Evolutionary conservation across 2,888 invertebrate species (phyloP), one percentile per base, ranked within the genome.

Genomic region (Drosophila melanosoma): DNA sequence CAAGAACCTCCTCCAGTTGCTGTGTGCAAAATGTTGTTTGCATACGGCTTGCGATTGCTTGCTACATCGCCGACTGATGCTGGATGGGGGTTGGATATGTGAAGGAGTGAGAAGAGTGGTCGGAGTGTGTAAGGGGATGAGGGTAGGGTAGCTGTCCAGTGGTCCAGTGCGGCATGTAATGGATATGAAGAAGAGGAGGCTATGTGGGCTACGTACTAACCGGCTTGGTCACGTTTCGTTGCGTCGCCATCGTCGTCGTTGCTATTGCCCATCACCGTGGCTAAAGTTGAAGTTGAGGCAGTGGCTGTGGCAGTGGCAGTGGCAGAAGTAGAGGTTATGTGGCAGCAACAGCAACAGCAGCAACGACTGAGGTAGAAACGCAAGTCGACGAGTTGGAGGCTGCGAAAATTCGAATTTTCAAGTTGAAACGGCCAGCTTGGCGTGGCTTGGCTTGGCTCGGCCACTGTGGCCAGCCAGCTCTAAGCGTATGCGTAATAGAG

Each of bases 11-110:
- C 68, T 84, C 82, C 69, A 83, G 83, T 86, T 75, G 81, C 83
- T 81, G 70, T 81, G 74, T 89, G 88, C 79, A 88, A 91, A 91
- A 91, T 89, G 78, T 90, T 91, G 92, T 92, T 91, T 91, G 92
- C 92, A 91, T 91, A 92, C 90, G 91, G 91, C 91, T 91, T 92
- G 92, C 91, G 91, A 91, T 81, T 84, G 88, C 87, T 82, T 84
- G 82, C 75, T 77, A 85, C 85, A 80, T 68, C 74, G 77, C 63
- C 83, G 65, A 70, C 83, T 52, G 74, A 63, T 62, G 57, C 65
- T 74, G 81, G 58, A 63, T 57, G 65, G 53, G 38, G 63, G 67
- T 57, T 40, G 49, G 61, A 63, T 54, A 36, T 15, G 54, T 65
- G 48, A 29, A 35, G 57, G 67, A 49, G 57, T 33, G 40, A 38